phyloP scores from a whole-genome alignment of 2,113 vertebrate genomes.

The Sardina pilchardus region DNA sequence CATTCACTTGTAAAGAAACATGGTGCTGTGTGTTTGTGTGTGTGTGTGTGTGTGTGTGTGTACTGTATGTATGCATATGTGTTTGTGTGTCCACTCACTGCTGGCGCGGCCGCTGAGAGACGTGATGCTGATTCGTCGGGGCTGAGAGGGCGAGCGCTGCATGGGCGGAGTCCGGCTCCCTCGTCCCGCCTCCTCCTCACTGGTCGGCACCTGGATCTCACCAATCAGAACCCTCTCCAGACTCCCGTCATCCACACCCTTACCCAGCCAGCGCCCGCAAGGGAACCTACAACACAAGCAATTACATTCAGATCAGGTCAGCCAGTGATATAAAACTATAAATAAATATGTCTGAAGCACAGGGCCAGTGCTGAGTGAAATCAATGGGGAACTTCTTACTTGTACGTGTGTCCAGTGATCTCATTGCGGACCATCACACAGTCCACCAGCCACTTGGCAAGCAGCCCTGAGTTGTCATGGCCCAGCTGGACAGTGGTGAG shows the following conservation, averaged over 20 bases:
- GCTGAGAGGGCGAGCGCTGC: constrained; percentile 82
- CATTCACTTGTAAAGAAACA: too few species aligned
- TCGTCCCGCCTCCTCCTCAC: constrained; percentile 79
- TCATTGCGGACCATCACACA: constrained; percentile 97
- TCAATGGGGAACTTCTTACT: constrained; percentile 70
- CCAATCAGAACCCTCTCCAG: constrained; percentile 90
- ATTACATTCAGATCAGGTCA: not conserved
- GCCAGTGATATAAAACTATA: not conserved
- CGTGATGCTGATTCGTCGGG: constrained; percentile 80
- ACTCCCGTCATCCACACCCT: constrained; percentile 88
- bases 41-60: not conserved
- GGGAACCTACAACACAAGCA: constrained; percentile 76
- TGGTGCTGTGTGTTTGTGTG: not conserved
- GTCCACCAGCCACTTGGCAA: constrained; percentile 98
- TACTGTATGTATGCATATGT: not conserved
- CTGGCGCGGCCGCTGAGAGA: constrained; percentile 75
- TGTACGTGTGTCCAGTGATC: constrained; percentile 95
- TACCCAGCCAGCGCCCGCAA: constrained; percentile 90
- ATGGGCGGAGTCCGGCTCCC: constrained; percentile 84
- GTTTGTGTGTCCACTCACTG: constrained; percentile 71
- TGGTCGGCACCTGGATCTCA: constrained; percentile 72
- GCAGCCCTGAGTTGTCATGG: constrained; percentile 93
- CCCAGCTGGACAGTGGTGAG: constrained; percentile 94
- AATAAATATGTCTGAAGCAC: not conserved
- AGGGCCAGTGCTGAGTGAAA: not conserved